Conservation (phyloP, 1,140 invertebrate species). For the Drosophila bocqueti region DNA sequence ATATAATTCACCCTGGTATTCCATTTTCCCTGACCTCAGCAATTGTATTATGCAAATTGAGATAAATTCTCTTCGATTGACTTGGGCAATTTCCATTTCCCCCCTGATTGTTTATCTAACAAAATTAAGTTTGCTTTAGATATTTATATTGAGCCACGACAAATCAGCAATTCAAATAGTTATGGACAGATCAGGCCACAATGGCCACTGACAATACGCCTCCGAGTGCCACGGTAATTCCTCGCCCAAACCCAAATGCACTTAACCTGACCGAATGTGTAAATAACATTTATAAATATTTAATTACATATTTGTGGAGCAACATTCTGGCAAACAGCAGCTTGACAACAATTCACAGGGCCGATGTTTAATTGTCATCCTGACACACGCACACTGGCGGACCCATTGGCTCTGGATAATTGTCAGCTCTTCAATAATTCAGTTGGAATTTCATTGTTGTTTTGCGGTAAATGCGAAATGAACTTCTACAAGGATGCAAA, state of each 20-base stretch:
- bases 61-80: slow-evolving; percentile 9
- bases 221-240: slow-evolving; percentile 7
- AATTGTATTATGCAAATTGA: slow-evolving; percentile 40
- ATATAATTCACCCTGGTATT: neutral
- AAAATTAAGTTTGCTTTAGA: slow-evolving; percentile 29
- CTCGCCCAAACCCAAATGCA: slow-evolving; percentile 22
- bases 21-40: slow-evolving; percentile 10
- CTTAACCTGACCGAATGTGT: slow-evolving; percentile 45
- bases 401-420: slow-evolving; percentile 50
- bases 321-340: slow-evolving; percentile 28
- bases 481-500: slow-evolving; percentile 40
- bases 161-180: slow-evolving; percentile 50
- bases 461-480: slow-evolving; percentile 61
- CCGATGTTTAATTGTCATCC: slow-evolving; percentile 61
- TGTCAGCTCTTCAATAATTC: slow-evolving; percentile 70
- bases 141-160: slow-evolving; percentile 29
- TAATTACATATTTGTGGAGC: slow-evolving; percentile 57
- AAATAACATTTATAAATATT: slow-evolving; percentile 68
- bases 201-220: slow-evolving; percentile 15
- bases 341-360: slow-evolving; percentile 49
- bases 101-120: slow-evolving; percentile 12
- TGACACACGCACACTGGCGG: slow-evolving; percentile 33
- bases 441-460: slow-evolving; percentile 50
- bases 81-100: neutral
- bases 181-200: slow-evolving; percentile 46